A percentile compares a stretch with the other conserved stretches of the same genome.
phyloP scores from a whole-genome alignment of 1,140 invertebrate genomes.

The Ridgeia piscesae region DNA sequence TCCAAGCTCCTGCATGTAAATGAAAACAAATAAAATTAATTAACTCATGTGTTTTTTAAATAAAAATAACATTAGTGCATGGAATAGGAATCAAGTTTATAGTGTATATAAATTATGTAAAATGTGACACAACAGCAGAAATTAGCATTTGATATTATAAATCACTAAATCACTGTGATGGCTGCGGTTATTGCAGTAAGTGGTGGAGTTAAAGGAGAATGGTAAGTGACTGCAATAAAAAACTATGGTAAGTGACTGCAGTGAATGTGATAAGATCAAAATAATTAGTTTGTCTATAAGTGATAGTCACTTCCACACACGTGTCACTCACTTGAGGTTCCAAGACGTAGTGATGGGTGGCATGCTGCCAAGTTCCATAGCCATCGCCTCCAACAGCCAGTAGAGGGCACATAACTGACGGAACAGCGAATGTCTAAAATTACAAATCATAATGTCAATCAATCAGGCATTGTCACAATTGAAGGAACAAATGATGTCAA shows the following conservation, averaged over 20 bases:
- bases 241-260: background rate
- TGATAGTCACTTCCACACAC: background rate
- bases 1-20: background rate
- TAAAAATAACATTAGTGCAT: background rate
- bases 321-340: slow-evolving; percentile 50
- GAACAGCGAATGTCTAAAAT: slow-evolving; percentile 51
- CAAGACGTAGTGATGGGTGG: slow-evolving; percentile 50
- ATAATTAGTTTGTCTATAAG: background rate
- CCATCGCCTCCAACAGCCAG: slow-evolving; percentile 57
- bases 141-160: background rate
- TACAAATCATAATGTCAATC: background rate
- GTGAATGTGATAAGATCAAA: background rate
- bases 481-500: background rate
- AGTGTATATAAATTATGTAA: background rate
- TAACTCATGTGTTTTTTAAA: background rate
- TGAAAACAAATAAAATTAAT: background rate
- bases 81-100: background rate
- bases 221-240: background rate
- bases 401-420: slow-evolving; percentile 55
- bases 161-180: background rate
- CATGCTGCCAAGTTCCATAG: slow-evolving; percentile 43
- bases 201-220: background rate
- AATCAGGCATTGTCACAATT: background rate
- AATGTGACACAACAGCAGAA: background rate
- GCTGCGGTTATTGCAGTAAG: background rate